Evolutionary conservation across 2,113 vertebrate genomes (phyloP).

Genomic region (Dendrocopos noguchii): DNA sequence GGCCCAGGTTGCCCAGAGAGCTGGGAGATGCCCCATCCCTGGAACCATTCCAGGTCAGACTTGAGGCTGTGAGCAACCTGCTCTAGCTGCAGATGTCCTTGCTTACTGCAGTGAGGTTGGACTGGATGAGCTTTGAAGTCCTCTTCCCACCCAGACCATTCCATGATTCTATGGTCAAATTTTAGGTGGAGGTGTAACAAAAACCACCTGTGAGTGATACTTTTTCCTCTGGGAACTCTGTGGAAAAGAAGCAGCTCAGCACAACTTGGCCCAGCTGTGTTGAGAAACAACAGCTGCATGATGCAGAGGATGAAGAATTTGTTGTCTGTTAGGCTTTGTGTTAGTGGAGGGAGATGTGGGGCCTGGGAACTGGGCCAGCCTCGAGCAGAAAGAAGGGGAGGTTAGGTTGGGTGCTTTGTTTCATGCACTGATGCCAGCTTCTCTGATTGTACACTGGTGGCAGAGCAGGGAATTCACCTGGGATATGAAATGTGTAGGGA

Average conservation of each 20-base stretch:
- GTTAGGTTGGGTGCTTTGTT: not conserved
- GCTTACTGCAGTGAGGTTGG: not conserved
- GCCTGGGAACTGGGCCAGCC: not conserved
- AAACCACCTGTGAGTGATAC: not conserved
- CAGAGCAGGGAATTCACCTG: not conserved
- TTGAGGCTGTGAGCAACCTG: not conserved
- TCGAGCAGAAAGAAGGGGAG: not conserved
- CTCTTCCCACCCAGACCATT: not conserved
- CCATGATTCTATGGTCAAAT: too few relatives aligned
- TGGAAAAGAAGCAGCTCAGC: not conserved
- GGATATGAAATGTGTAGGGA: not conserved
- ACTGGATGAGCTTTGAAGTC: not conserved
- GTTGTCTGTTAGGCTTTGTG: not conserved
- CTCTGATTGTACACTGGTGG: not conserved
- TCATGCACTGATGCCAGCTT: not conserved
- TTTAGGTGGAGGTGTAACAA: not conserved
- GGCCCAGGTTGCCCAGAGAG: not conserved
- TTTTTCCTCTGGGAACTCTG: accelerated
- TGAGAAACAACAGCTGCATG: not conserved
- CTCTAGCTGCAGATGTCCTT: not conserved
- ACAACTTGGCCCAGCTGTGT: accelerated
- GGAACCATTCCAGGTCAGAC: not conserved
- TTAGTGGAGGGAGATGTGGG: not conserved
- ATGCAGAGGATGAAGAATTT: not conserved
- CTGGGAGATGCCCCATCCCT: not conserved